phyloP scores from a whole-genome alignment of 2,888 invertebrate genomes.

The Eledona agricola region DNA sequence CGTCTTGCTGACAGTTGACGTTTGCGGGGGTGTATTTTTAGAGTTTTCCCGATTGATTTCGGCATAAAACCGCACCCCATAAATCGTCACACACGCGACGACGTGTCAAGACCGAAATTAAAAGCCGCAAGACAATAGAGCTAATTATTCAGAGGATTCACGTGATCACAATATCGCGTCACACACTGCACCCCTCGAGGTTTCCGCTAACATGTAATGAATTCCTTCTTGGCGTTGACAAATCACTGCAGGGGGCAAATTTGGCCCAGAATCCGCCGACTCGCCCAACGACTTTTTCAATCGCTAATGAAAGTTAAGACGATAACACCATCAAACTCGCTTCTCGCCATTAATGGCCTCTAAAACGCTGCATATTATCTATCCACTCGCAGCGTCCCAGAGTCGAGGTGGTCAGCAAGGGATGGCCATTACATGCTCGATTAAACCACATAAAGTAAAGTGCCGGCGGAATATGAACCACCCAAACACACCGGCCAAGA shows the following conservation, averaged over 20 bases:
- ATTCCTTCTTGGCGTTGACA: conserved; percentile 60
- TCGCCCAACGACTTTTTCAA: conserved; percentile 45
- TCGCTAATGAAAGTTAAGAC: conserved; percentile 38
- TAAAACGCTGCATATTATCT: conserved; percentile 52
- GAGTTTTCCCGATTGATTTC: too few species aligned
- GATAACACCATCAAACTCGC: conserved; percentile 37
- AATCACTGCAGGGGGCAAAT: conserved; percentile 58
- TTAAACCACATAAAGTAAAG: conserved; percentile 58
- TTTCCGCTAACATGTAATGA: conserved; percentile 51
- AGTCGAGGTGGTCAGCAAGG: conserved; percentile 54
- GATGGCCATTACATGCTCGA: conserved; percentile 58
- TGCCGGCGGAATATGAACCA: conserved; percentile 54
- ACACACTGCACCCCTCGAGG: conserved; percentile 49
- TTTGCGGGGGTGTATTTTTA: too few species aligned
- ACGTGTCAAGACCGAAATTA: too few species aligned
- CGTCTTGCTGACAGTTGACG: conserved; percentile 38
- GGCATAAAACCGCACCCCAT: too few species aligned
- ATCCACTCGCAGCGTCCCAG: conserved; percentile 49
- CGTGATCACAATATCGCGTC: conserved; percentile 51
- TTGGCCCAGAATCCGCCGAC: conserved; percentile 44
- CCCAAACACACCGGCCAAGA: conserved; percentile 43
- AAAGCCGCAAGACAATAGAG: too few species aligned
- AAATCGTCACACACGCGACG: too few species aligned
- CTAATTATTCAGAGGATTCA: conserved; percentile 49
- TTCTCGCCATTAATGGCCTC: conserved; percentile 51